These are phyloP conservation scores for Lophius piscatorius DNA, from an alignment of 2,113 vertebrate genomes.

Conservation along the genomic window DNA sequence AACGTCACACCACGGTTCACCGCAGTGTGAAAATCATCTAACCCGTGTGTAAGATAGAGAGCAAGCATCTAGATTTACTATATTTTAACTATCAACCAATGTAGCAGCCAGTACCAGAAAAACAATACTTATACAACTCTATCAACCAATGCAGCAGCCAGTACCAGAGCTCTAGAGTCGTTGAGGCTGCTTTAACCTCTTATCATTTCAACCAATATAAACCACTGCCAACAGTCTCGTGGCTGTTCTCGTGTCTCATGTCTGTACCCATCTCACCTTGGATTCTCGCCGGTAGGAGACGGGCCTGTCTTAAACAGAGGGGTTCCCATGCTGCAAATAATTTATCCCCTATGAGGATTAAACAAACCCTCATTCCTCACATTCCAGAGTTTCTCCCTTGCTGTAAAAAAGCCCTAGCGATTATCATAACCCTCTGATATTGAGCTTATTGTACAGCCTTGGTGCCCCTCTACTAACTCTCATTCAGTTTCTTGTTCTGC, in stretches of 20 bases:
- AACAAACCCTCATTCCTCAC: conserved; percentile 70
- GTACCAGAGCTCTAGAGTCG: neutral
- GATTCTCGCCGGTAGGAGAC: neutral
- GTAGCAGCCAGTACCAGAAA: too few species aligned
- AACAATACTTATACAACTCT: too few species aligned
- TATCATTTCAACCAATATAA: too few species aligned
- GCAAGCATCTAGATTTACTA: too few species aligned
- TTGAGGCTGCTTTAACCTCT: too few species aligned
- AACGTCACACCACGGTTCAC: conserved; percentile 13
- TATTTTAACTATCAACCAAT: too few species aligned
- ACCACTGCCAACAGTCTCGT: neutral
- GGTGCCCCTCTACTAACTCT: neutral
- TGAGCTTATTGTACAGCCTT: conserved; percentile 25
- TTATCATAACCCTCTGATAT: conserved; percentile 38
- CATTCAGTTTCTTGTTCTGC: neutral
- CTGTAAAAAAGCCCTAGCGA: conserved; percentile 34
- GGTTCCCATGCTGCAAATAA: conserved; percentile 57
- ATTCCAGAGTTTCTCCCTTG: conserved; percentile 58
- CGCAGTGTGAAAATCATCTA: conserved; percentile 13
- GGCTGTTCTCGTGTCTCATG: neutral
- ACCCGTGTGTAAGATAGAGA: too few species aligned
- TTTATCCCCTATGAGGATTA: conserved; percentile 65
- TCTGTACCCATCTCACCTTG: too few species aligned
- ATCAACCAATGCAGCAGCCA: too few species aligned
- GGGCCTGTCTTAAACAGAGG: conserved; percentile 17